phyloP scores from a whole-genome alignment of 2,888 invertebrate species.

The Orthonevra nobilis region DNA sequence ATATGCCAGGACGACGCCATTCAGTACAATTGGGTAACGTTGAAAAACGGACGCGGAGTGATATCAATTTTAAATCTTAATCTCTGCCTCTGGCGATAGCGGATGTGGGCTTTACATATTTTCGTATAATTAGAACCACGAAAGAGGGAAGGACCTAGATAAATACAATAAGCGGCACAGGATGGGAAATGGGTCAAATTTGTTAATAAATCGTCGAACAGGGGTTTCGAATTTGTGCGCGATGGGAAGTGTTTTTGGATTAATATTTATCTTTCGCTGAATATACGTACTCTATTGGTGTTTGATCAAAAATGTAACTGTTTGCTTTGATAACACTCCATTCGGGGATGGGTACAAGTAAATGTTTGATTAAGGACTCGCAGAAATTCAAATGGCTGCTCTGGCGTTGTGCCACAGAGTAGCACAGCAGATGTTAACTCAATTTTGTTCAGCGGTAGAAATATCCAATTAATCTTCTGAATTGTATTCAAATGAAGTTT shows the following conservation, averaged over 20 bases:
- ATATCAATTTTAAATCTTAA: conserved; percentile 69
- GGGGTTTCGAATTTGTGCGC: neutral
- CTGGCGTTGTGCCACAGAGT: too few species aligned
- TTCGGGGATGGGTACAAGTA: neutral
- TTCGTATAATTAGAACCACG: conserved; percentile 51
- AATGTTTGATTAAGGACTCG: neutral
- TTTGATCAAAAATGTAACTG: neutral
- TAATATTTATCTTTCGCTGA: conserved; percentile 3
- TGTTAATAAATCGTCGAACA: conserved; percentile 34
- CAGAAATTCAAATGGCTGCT: too few species aligned
- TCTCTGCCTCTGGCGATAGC: conserved; percentile 58
- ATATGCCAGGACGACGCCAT: conserved; percentile 28
- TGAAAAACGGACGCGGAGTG: conserved; percentile 36
- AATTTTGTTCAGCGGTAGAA: too few species aligned
- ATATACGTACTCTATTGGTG: conserved; percentile 1
- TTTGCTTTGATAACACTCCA: neutral
- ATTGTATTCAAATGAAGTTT: too few species aligned
- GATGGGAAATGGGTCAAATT: conserved; percentile 33
- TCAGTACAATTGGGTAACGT: too few species aligned
- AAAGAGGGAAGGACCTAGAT: conserved; percentile 12
- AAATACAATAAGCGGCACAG: conserved; percentile 9
- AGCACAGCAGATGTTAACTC: too few species aligned
- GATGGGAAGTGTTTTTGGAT: conserved; percentile 29
- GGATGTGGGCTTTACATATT: conserved; percentile 61
- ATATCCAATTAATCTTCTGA: too few species aligned